Evolutionary conservation across 2,888 invertebrate genomes (phyloP), one percentile per base, ranked within the genome.

Genomic region (Magallana nippona): DNA sequence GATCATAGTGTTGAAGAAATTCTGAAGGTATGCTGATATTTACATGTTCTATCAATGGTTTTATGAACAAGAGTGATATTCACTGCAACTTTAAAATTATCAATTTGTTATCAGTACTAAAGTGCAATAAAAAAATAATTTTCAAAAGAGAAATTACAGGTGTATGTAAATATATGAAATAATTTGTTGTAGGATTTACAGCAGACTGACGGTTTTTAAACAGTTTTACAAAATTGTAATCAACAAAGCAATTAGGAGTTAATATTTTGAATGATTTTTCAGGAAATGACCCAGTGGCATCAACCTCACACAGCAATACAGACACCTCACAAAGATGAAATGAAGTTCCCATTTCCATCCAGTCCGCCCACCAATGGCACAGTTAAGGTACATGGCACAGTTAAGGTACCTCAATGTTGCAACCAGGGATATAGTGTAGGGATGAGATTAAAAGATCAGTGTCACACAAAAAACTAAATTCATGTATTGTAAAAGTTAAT

Each of bases 261-360:
- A 3, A 17, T 22, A 27, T 71, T 2, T 71, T 27, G 10, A 27
- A 71, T 60, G n/a, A 19, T 62, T 44, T 82, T 85, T 13, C 77
- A 85, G 85, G 85, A 85, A 60, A 85, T 85, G 85, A 85, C 83
- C 17, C 78, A 79, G 5, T 19, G 81, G 27, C 56, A 83, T 79
- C 81, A 60, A 1, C 85, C 85, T 19, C 79, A 83, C n/a, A 85
- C 85, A 55, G 85, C 85, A 32, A 85, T 85, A 19, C 83, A 81
- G 15, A 85, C 85, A 2, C 85, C 85, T 44, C 83, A 62, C 44
- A 83, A 83, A 83, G 83, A 83, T 3, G 85, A 83, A 56, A 62
- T 60, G 55, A 83, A 83, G 58, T 85, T 85, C 60, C 83, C 85
- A 56, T 85, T 85, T 71, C 85, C 85, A 15, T 19, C 80, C 58